A percentile compares a stretch with the other conserved stretches of the same genome.
Conservation (phyloP, 2,888 invertebrate species). For the Nudaria mundana region DNA sequence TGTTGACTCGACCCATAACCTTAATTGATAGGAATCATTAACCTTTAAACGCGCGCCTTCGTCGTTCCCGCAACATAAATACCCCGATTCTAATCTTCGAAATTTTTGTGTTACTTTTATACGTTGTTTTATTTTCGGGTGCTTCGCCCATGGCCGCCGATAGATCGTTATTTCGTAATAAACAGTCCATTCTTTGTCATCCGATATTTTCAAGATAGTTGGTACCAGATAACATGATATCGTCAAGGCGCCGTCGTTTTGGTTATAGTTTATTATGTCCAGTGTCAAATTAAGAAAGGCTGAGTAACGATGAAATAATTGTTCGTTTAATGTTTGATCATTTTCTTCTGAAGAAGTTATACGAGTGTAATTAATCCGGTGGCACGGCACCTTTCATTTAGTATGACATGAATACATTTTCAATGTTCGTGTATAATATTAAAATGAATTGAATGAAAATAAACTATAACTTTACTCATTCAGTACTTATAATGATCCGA, state of each 20-base stretch:
- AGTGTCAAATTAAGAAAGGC: slow-evolving; percentile 48
- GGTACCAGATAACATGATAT: slow-evolving; percentile 54
- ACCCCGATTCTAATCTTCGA: slow-evolving; percentile 71
- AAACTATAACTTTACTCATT: not conserved
- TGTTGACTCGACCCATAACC: slow-evolving; percentile 73
- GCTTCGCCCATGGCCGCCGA: slow-evolving; percentile 54
- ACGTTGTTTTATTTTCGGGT: slow-evolving; percentile 78
- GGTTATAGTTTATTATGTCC: slow-evolving; percentile 55
- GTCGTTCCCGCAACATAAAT: slow-evolving; percentile 75
- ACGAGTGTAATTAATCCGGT: slow-evolving; percentile 30
- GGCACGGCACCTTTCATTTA: slow-evolving; percentile 18
- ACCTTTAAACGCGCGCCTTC: slow-evolving; percentile 73
- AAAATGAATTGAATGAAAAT: slow-evolving; percentile 3
- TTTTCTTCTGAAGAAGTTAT: slow-evolving; percentile 33
- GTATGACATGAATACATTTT: slow-evolving; percentile 9
- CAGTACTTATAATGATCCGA: not conserved
- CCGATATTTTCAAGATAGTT: slow-evolving; percentile 71
- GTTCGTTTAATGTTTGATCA: slow-evolving; percentile 42
- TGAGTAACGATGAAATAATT: slow-evolving; percentile 39
- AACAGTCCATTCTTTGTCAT: slow-evolving; percentile 78
- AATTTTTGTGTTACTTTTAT: slow-evolving; percentile 74
- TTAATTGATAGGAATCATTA: slow-evolving; percentile 81
- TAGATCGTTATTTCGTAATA: slow-evolving; percentile 76
- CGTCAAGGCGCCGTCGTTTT: slow-evolving; percentile 62
- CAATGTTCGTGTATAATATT: not conserved